phyloP scores from a whole-genome alignment of 2,888 invertebrate genomes.

The Seira musarum region DNA sequence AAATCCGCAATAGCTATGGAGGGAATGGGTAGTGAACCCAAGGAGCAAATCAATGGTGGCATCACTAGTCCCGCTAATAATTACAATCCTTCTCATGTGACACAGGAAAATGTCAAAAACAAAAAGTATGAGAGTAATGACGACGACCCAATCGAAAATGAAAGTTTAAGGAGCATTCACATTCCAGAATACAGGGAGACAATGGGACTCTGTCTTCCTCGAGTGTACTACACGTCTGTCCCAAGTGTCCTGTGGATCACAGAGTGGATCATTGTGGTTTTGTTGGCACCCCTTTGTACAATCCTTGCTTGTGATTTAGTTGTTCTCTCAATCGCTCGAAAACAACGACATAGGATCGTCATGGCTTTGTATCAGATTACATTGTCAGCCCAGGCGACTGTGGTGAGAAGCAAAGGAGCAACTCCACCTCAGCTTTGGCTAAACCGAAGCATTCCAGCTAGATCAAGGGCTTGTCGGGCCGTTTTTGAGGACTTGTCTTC shows the following conservation, averaged over 20 bases:
- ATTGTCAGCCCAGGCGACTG: conserved; percentile 82
- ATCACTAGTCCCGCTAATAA: too few relatives aligned
- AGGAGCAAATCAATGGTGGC: too few relatives aligned
- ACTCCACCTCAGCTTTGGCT: conserved; percentile 68
- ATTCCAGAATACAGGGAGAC: conserved; percentile 56
- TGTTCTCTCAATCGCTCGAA: conserved; percentile 76
- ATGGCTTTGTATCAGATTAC: conserved; percentile 90
- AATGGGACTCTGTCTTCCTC: conserved; percentile 67
- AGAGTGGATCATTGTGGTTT: conserved; percentile 69
- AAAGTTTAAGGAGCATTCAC: background rate
- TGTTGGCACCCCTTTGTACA: conserved; percentile 70
- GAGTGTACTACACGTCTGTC: conserved; percentile 65
- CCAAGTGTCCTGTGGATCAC: conserved; percentile 67
- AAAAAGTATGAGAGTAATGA: conserved; percentile 14
- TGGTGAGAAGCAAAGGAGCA: conserved; percentile 70
- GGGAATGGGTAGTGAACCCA: background rate
- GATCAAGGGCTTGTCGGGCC: conserved; percentile 68
- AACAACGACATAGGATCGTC: conserved; percentile 87
- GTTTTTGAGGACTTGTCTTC: conserved; percentile 68
- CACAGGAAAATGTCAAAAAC: background rate
- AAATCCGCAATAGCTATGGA: background rate
- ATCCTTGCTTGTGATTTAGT: conserved; percentile 70
- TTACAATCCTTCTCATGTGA: background rate
- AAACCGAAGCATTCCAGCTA: conserved; percentile 68
- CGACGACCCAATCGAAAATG: conserved; percentile 13